A percentile compares a stretch with the other conserved stretches of the same genome.
Evolutionary conservation across 2,888 invertebrate genomes (phyloP).

Genomic region (Idaea dimidiata): DNA sequence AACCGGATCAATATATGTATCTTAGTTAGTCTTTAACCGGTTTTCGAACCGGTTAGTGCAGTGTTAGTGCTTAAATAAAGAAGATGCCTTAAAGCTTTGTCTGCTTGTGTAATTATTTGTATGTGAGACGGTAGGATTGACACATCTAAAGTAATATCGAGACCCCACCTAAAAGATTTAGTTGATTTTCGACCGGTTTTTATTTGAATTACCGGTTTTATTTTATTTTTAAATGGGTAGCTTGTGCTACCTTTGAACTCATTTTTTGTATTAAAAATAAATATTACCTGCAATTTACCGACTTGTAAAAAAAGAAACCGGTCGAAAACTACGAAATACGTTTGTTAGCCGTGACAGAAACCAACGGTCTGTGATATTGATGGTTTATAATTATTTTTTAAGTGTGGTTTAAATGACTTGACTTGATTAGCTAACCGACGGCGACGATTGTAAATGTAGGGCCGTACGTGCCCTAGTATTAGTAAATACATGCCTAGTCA

Average conservation of each 20-base stretch:
- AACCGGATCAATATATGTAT: not conserved
- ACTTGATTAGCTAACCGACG: not conserved
- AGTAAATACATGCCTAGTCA: slow-evolving; percentile 3
- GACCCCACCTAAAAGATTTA: not conserved
- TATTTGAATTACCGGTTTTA: not conserved
- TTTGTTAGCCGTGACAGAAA: slow-evolving; percentile 2
- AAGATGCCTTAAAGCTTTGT: slow-evolving; percentile 1
- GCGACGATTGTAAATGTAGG: not conserved
- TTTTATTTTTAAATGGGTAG: not conserved
- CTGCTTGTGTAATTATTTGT: not conserved
- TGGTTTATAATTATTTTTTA: slow-evolving; percentile 5
- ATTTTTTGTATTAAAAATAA: not conserved
- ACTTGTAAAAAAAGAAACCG: not conserved
- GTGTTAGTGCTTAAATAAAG: not conserved
- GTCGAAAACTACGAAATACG: not conserved
- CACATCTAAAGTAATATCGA: slow-evolving; percentile 1
- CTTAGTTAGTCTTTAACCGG: not conserved
- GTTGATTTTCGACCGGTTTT: not conserved
- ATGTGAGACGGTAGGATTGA: not conserved
- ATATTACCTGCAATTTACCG: not conserved
- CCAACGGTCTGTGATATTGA: slow-evolving; percentile 7
- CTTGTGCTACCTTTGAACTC: not conserved
- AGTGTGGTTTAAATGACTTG: slow-evolving; percentile 4
- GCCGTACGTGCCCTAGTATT: not conserved
- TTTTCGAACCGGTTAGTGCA: not conserved